Percentiles rank a stretch among this genome's conserved stretches.
Evolutionary conservation across 2,113 vertebrate species (phyloP).

Genomic region (Otolemur garnettii): DNA sequence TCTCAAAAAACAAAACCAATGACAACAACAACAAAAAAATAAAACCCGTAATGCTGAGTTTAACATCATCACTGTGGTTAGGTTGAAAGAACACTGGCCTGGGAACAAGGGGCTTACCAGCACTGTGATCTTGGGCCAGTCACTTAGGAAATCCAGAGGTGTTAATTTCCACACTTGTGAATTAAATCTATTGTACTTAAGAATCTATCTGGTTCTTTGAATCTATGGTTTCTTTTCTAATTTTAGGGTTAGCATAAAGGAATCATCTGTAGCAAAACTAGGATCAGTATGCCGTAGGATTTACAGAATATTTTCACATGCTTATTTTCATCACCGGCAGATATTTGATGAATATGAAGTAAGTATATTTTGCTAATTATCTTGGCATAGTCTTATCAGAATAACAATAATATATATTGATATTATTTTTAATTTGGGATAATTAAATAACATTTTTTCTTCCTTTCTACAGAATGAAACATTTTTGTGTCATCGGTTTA

Average conservation of each 20-base stretch:
- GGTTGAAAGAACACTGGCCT: neutral
- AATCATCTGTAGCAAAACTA: constrained; percentile 99
- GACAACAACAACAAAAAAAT: neutral
- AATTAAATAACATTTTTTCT: constrained; percentile 73
- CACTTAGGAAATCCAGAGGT: neutral
- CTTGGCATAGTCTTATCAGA: constrained; percentile 46
- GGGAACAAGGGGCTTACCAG: neutral
- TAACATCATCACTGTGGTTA: neutral
- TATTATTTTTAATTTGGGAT: constrained; percentile 5
- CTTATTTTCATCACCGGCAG: constrained; percentile 99
- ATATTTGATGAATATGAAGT: constrained; percentile 99
- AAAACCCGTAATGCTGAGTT: neutral
- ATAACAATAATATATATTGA: neutral
- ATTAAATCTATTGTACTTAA: neutral
- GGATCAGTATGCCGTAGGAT: constrained; percentile 99
- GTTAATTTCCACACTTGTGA: neutral
- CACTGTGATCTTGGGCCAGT: neutral
- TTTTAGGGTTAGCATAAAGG: constrained; percentile 99
- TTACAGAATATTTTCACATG: constrained; percentile 99
- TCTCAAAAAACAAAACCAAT: too few relatives aligned
- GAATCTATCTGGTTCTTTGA: constrained; percentile 12
- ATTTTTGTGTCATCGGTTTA: constrained; percentile 99
- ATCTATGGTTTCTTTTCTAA: constrained; percentile 61
- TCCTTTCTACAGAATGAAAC: constrained; percentile 93
- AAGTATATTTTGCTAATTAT: constrained; percentile 81